Evolutionary conservation across 2,797 vertebrate genomes (phyloP), one percentile per base, ranked within the genome.

Genomic region (Tarsius wallacei): DNA sequence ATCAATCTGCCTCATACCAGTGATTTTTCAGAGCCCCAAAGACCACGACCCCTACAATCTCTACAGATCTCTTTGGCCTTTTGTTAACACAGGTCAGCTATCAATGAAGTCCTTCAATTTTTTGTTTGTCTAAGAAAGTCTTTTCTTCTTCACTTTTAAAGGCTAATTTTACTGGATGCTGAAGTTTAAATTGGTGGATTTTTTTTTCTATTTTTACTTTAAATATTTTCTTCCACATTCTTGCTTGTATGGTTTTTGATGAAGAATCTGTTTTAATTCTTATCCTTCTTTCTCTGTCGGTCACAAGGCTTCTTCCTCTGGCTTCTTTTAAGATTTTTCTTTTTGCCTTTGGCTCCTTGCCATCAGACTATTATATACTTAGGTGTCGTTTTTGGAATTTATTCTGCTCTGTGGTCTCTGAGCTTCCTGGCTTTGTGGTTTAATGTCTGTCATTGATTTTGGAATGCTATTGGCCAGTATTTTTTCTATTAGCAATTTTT

Each of bases 401-500:
- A 47, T 91, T 91, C 59, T 71, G 0, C 24, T 59, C 16, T 14
- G 7, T 77, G 4, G 66, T 86, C 6, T 47, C 68, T 59, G 17
- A 49, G 11, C 1, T 53, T 86, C 21, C 55, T 49, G 15, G 2
- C 15, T 71, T 70, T 87, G 42, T 90, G 16, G 11, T 51, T 93
- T 88, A 49, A 7, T 59, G n/a, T 66, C 55, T 78, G 7, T 47
- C 26, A 78, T 64, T 85, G 64, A 82, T 82, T 90, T 89, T 95
- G 19, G 5, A n/a, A 66, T 49, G 6, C 49, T 51, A 4, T 89
- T 81, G 28, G 7, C n/a, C 76, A n/a, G 36, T 74, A 57, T 71
- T 89, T 86, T 42, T 70, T 21, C 49, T 66, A 16, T 42, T 42
- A 12, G 11, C 49, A 19, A n/a, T 87, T 31, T 61, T 19, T n/a